Conservation (phyloP, 2,113 vertebrate genomes). For the Clarias magur region DNA sequence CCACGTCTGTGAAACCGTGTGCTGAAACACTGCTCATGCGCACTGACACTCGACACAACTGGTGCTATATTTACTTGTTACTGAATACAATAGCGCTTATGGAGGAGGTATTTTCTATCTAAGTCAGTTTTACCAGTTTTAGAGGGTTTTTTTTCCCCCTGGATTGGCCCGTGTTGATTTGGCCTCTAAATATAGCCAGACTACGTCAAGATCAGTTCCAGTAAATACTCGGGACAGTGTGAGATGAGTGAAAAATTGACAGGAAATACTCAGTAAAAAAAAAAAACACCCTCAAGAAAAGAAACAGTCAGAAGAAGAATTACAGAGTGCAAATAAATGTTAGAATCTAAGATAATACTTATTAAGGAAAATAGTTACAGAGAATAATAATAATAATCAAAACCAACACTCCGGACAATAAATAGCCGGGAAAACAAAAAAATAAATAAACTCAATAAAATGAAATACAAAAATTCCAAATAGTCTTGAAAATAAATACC, state of each 20-base stretch:
- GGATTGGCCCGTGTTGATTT: background rate
- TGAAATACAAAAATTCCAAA: background rate
- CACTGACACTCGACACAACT: background rate
- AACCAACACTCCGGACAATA: background rate
- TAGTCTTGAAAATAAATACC: background rate
- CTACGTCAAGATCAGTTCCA: too few species aligned
- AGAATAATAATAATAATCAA: too few species aligned
- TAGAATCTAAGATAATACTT: too few species aligned
- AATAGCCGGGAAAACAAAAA: background rate
- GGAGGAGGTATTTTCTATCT: background rate
- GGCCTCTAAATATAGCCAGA: background rate
- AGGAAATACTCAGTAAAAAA: background rate
- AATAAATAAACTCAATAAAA: background rate
- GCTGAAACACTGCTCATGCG: background rate
- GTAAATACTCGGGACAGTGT: background rate
- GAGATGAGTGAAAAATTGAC: background rate
- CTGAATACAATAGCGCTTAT: background rate
- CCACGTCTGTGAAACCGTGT: constrained; percentile 50
- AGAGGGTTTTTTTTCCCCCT: background rate
- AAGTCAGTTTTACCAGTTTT: background rate
- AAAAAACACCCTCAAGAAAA: background rate
- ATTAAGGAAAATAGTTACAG: too few species aligned
- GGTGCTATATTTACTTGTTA: background rate
- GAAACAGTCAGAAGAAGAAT: background rate
- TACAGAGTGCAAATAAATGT: too few species aligned